These are phyloP conservation scores for Calonectris borealis DNA, from an alignment of 2,113 vertebrate species.

Conservation along the genomic window DNA sequence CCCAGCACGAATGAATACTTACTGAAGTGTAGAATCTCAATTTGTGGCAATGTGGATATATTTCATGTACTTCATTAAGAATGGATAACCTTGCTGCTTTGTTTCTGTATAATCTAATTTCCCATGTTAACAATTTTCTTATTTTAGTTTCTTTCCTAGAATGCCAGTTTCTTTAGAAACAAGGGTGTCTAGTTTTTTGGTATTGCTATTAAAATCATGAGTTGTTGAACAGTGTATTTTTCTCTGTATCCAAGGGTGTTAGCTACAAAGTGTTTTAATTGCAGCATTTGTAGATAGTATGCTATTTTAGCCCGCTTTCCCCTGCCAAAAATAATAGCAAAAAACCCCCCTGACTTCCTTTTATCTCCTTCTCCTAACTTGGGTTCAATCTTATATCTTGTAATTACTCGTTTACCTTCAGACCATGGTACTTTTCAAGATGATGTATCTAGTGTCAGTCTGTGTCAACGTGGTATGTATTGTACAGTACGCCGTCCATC, in stretches of 20 bases:
- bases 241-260: not conserved
- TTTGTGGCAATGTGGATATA: not conserved
- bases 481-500: fast-evolving
- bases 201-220: not conserved
- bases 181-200: not conserved
- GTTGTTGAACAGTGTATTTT: not conserved
- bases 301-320: not conserved
- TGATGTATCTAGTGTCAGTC: not conserved
- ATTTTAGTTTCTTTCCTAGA: not conserved
- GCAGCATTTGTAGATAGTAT: not conserved
- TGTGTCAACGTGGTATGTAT: not conserved
- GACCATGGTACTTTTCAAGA: not conserved
- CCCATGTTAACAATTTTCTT: not conserved
- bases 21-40: not conserved
- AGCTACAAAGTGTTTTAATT: not conserved
- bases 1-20: not conserved
- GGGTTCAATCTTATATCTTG: not conserved
- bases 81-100: not conserved
- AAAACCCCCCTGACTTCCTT: not conserved
- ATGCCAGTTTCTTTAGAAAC: not conserved
- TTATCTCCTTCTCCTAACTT: not conserved
- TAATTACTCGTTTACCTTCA: not conserved
- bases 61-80: not conserved
- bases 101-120: not conserved
- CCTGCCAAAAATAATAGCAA: not conserved